These are phyloP conservation scores for Thinocorus orbignyianus DNA, from an alignment of 2,113 vertebrate species.

Conservation along the genomic window DNA sequence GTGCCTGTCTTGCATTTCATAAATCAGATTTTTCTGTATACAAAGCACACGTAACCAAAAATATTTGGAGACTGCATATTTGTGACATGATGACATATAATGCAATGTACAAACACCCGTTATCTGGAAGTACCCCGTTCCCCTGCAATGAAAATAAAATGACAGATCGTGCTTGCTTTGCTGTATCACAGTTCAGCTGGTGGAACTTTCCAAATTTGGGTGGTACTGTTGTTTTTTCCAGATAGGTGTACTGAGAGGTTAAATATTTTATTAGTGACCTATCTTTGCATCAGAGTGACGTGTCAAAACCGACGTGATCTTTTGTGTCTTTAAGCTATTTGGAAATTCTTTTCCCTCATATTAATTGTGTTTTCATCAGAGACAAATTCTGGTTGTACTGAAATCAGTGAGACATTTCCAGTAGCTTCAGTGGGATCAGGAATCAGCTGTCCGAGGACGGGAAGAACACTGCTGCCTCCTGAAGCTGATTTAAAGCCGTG, in stretches of 20 bases:
- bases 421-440: not conserved
- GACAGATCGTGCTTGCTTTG: not conserved
- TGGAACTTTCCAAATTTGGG: not conserved
- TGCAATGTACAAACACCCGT: constrained; percentile 36
- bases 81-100: constrained; percentile 45
- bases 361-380: not conserved
- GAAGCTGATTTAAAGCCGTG: not conserved
- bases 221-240: not conserved
- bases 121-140: constrained; percentile 2
- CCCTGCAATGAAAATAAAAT: constrained; percentile 33
- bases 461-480: not conserved
- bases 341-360: not conserved
- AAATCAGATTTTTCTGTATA: constrained; percentile 37
- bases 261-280: constrained; percentile 5
- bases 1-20: constrained; percentile 35
- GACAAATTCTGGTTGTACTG: not conserved
- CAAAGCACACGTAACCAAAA: constrained; percentile 60
- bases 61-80: constrained; percentile 44
- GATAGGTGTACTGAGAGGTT: not conserved
- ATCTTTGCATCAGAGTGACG: not conserved
- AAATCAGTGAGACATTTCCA: not conserved
- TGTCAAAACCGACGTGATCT: accelerated
- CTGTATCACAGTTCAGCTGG: not conserved
- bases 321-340: not conserved
- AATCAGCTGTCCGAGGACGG: not conserved